Percentiles rank a stretch among this genome's conserved stretches.
Conservation (phyloP, 23 tunicate species). For the Clavelina lepadiformis region DNA sequence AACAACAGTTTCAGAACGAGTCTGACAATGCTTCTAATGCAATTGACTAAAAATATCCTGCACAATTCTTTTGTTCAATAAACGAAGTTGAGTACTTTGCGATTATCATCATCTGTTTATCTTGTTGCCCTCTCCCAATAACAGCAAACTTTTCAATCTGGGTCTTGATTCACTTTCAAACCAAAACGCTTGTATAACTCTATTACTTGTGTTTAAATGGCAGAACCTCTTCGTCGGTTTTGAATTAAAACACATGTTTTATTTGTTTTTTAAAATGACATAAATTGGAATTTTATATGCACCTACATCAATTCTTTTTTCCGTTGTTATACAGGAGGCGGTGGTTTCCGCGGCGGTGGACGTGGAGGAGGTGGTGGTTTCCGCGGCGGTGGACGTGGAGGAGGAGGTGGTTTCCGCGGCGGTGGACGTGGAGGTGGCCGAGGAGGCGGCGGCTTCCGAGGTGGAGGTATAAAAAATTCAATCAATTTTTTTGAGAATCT, state of each 20-base stretch:
- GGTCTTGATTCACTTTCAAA: neutral
- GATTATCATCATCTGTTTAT: neutral
- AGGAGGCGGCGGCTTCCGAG: neutral
- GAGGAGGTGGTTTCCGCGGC: constrained; percentile 47
- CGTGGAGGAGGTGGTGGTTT: constrained; percentile 43
- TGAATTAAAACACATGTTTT: neutral
- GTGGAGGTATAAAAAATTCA: too few relatives aligned
- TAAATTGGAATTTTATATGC: too few relatives aligned
- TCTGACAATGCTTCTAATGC: too few relatives aligned
- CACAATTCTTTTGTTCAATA: neutral
- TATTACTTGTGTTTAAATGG: neutral
- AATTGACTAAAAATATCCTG: too few relatives aligned
- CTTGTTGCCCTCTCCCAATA: neutral
- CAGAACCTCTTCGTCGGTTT: neutral
- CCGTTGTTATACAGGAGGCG: too few relatives aligned
- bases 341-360: too few relatives aligned
- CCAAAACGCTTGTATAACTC: neutral
- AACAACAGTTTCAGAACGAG: too few relatives aligned
- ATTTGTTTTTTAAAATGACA: too few relatives aligned
- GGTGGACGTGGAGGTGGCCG: constrained; percentile 27
- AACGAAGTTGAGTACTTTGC: neutral
- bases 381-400: constrained; percentile 46
- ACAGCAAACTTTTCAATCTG: too few relatives aligned
- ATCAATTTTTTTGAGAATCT: too few relatives aligned
- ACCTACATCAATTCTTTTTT: too few relatives aligned